A percentile compares a stretch with the other conserved stretches of the same genome.
Evolutionary conservation across 2,797 vertebrate genomes (phyloP).

Genomic region (Phaenicophaeus curvirostris): DNA sequence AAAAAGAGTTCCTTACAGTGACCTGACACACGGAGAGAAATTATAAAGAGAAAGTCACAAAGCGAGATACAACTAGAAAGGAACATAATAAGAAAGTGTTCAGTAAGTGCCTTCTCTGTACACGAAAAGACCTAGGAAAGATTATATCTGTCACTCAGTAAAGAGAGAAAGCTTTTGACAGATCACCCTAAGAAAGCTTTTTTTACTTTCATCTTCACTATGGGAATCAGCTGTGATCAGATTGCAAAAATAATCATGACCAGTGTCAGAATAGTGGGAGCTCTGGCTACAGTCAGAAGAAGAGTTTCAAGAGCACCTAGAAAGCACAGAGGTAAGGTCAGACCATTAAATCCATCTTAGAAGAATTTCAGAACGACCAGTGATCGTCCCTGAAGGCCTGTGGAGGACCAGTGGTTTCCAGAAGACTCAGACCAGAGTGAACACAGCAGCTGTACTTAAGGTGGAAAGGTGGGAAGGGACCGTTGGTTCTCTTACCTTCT

Average conservation of each 20-base stretch:
- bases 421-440: not conserved
- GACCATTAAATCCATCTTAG: not conserved
- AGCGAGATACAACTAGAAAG: not conserved
- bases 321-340: not conserved
- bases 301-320: not conserved
- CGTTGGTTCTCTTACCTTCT: not conserved
- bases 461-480: not conserved
- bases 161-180: conserved; percentile 33
- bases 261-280: not conserved
- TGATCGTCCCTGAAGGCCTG: not conserved
- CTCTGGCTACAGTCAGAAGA: not conserved
- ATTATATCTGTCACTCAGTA: conserved; percentile 51
- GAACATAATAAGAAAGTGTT: conserved; percentile 2
- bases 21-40: not conserved
- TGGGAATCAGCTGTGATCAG: conserved; percentile 34
- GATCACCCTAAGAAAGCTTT: conserved; percentile 39
- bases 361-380: not conserved
- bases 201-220: conserved; percentile 13
- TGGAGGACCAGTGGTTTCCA: not conserved
- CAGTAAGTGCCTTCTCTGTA: not conserved
- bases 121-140: conserved; percentile 28
- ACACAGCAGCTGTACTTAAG: not conserved
- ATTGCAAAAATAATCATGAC: conserved; percentile 51
- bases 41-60: not conserved
- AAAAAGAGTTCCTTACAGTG: not conserved